phyloP scores from a whole-genome alignment of 2,888 invertebrate genomes.

The Ectemnius lituratus region DNA sequence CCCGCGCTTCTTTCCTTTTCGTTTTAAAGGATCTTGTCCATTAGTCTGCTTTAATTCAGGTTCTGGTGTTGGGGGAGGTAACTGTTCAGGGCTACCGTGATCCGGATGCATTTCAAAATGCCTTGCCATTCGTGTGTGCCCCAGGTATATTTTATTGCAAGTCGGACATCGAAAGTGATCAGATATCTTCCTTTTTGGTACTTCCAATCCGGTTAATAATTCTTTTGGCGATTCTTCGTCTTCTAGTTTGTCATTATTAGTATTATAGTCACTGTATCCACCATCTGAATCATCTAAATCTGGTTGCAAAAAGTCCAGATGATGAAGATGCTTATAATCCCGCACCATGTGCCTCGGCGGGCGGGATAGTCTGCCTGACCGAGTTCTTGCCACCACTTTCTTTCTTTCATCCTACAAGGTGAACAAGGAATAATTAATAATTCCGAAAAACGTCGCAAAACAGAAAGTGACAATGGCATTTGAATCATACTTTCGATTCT shows the following conservation, averaged over 20 bases:
- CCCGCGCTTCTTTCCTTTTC: constrained; percentile 74
- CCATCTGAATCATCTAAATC: constrained; percentile 81
- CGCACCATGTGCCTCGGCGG: constrained; percentile 82
- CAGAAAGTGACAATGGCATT: not conserved
- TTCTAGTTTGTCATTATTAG: constrained; percentile 67
- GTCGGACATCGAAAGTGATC: constrained; percentile 81
- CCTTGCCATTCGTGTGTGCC: constrained; percentile 80
- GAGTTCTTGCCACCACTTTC: constrained; percentile 79
- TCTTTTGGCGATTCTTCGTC: constrained; percentile 70
- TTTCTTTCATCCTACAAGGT: constrained; percentile 76
- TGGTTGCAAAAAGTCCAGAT: constrained; percentile 80
- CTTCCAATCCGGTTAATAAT: constrained; percentile 70
- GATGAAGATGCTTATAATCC: constrained; percentile 81
- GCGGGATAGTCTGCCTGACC: constrained; percentile 81
- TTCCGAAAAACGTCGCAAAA: not conserved
- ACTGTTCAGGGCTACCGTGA: constrained; percentile 79
- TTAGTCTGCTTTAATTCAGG: constrained; percentile 66
- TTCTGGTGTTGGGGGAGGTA: constrained; percentile 71
- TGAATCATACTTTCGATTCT: constrained; percentile 63
- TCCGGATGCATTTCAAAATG: constrained; percentile 83
- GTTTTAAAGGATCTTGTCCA: constrained; percentile 66
- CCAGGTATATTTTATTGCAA: constrained; percentile 84
- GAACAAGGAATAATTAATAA: not conserved
- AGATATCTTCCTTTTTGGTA: constrained; percentile 78
- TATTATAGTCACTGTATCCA: constrained; percentile 81